Conservation (phyloP, 2,797 vertebrate genomes). For the Acridotheres tristis region DNA sequence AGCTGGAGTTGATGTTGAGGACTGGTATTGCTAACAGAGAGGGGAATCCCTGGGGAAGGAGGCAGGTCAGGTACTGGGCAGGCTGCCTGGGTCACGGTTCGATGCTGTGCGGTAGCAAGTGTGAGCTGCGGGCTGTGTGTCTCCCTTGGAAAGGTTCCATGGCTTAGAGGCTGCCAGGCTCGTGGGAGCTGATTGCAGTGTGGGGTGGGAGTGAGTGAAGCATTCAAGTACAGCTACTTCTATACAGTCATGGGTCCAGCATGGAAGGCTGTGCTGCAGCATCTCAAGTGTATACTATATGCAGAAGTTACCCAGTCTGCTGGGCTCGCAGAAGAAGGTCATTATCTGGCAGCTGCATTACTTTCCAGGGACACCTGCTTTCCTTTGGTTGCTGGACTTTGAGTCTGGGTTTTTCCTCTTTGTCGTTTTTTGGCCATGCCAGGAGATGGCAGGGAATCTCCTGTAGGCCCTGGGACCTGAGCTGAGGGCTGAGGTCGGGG, state of each 20-base stretch:
- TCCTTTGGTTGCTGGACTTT: slow-evolving; percentile 80
- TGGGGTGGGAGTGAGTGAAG: slow-evolving; percentile 72
- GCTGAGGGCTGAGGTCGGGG: slow-evolving; percentile 60
- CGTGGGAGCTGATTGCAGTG: background rate
- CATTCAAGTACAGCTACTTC: slow-evolving; percentile 70
- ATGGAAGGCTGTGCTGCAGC: slow-evolving; percentile 77
- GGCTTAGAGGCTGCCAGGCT: slow-evolving; percentile 56
- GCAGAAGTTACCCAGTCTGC: slow-evolving; percentile 62
- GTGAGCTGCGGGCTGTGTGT: slow-evolving; percentile 16
- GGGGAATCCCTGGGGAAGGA: background rate
- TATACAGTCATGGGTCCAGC: slow-evolving; percentile 66
- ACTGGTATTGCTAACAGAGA: slow-evolving; percentile 38
- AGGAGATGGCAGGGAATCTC: slow-evolving; percentile 72
- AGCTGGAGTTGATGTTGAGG: background rate
- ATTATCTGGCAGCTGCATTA: slow-evolving; percentile 84
- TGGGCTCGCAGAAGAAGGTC: slow-evolving; percentile 60
- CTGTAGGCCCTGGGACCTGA: slow-evolving; percentile 56
- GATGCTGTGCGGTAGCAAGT: slow-evolving; percentile 52
- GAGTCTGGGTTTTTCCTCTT: slow-evolving; percentile 80
- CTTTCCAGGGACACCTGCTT: slow-evolving; percentile 74
- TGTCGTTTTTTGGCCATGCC: slow-evolving; percentile 75
- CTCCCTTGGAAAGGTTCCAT: slow-evolving; percentile 25
- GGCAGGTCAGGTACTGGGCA: slow-evolving; percentile 9
- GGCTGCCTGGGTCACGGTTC: slow-evolving; percentile 28
- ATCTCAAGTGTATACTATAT: slow-evolving; percentile 70